A percentile compares a stretch with the other conserved stretches of the same genome.
Evolutionary conservation across 2,797 vertebrate species (phyloP).

Genomic region (Columba guinea): DNA sequence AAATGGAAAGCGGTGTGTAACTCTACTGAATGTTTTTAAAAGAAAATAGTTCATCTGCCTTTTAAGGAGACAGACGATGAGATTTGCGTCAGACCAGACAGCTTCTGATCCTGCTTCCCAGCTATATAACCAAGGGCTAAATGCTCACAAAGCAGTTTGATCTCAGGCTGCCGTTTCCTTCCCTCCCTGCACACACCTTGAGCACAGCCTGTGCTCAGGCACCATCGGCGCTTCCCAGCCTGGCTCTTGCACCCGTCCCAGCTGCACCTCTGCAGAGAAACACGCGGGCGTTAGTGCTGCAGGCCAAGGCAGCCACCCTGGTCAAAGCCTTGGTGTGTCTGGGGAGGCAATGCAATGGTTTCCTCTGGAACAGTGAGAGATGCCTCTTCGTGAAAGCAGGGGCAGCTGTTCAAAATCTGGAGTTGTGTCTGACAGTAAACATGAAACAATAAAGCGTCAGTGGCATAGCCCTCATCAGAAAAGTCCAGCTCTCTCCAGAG

Average conservation of each 20-base stretch:
- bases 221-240: rapidly evolving
- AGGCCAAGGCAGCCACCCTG: rapidly evolving
- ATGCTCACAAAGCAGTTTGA: not conserved
- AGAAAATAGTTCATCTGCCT: not conserved
- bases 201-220: rapidly evolving
- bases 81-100: not conserved
- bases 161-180: not conserved
- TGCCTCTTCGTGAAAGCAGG: not conserved
- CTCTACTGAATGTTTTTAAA: not conserved
- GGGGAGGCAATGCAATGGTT: not conserved
- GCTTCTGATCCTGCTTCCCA: not conserved
- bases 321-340: not conserved
- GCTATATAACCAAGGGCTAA: not conserved
- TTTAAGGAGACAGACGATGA: not conserved
- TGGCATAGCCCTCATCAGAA: not conserved
- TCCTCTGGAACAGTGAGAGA: not conserved
- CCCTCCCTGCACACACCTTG: not conserved
- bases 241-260: not conserved
- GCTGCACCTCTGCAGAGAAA: not conserved
- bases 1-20: not conserved
- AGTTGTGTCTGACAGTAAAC: not conserved
- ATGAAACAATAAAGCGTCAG: not conserved
- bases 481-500: not conserved
- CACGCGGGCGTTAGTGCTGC: rapidly evolving
- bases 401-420: not conserved